Evolutionary conservation across 2,797 vertebrate genomes (phyloP), one percentile per base, ranked within the genome.

Genomic region (Neoniphon sammara): DNA sequence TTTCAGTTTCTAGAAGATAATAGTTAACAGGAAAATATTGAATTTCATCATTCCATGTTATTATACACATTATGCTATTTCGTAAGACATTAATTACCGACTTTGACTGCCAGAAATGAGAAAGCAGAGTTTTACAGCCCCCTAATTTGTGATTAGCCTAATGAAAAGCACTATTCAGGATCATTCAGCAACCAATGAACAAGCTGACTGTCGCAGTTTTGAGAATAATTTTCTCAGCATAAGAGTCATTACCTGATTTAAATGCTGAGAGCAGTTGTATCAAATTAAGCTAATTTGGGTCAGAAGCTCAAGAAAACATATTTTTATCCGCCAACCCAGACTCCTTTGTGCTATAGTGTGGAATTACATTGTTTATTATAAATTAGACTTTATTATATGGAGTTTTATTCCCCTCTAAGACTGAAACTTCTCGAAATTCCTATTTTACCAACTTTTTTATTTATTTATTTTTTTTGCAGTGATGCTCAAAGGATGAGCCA

Each of bases 111-210:
- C 60, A 73, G 54, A 57, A 55, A 53, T 42, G 12, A 20, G 20
- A 70, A 39, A 65, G 47, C 18, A 61, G 46, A 36, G 30, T 58
- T 75, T 57, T 50, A 25, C 15, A 58, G 23, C 56, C 17, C 36
- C 63, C 25, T 68, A 62, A 81, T 80, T 64, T 79, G 65, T 74
- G 70, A 75, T 88, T 66, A 84, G 67, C 71, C 59, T 64, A 47
- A 57, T 85, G 20, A 73, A 80, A 64, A 56, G 2, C 58, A 62
- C 27, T 70, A 77, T 79, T 77, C 66, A 80, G 70, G 77, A 76
- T 73, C 66, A 68, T n/a, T 61, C 73, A 30, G 56, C 44, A 83
- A 78, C 73, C 73, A 57, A 75, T 44, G 53, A 71, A n/a, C 58
- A 58, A 15, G 14, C 36, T 36, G 73, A 70, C 47, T 70, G 54